Percentiles rank a stretch among this genome's conserved stretches.
phyloP scores from a whole-genome alignment of 2,888 invertebrate genomes.

The Alcis repandata region DNA sequence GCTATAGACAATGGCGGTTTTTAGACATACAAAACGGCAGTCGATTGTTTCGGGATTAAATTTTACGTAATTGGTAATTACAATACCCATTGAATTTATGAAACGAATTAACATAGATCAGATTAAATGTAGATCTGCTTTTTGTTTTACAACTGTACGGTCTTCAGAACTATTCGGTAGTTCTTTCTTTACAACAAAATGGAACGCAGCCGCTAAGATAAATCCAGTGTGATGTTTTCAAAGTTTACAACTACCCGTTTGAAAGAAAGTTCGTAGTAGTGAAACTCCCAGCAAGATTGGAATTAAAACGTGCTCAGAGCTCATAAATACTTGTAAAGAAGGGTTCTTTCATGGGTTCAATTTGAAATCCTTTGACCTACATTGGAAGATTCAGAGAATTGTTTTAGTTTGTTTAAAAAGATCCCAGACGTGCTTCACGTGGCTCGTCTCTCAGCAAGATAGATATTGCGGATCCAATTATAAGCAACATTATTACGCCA shows the following conservation, averaged over 20 bases:
- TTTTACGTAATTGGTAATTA: too few species aligned
- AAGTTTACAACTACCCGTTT: neutral
- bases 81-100: too few species aligned
- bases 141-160: too few species aligned
- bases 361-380: constrained; percentile 14
- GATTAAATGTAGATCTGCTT: too few species aligned
- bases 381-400: constrained; percentile 6
- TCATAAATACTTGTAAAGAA: constrained; percentile 33
- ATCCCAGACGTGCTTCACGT: neutral
- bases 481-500: too few species aligned
- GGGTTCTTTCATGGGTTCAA: constrained; percentile 25
- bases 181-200: too few species aligned
- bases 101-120: too few species aligned
- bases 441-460: neutral
- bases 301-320: constrained; percentile 35
- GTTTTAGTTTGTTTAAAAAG: neutral
- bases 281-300: constrained; percentile 27
- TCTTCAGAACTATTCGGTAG: too few species aligned
- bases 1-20: too few species aligned
- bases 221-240: neutral
- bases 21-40: too few species aligned
- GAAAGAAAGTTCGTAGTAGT: constrained; percentile 25
- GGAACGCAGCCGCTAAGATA: too few species aligned
- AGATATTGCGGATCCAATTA: neutral
- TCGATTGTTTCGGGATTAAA: too few species aligned